Evolutionary conservation across 2,888 invertebrate genomes (phyloP).

Genomic region (Melieria picta): DNA sequence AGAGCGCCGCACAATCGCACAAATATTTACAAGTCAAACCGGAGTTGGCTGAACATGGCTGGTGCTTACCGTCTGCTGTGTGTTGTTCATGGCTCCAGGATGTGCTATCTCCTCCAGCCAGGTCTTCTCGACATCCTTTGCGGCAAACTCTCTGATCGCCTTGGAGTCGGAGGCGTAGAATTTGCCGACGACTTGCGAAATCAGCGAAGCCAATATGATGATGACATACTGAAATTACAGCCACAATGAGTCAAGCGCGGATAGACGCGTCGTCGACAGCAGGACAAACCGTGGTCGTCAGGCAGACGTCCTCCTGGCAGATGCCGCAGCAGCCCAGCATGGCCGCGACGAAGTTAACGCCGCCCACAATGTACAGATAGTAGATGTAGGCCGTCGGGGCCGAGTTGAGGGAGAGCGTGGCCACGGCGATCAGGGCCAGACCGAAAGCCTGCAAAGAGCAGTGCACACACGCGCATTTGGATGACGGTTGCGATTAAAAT

Average conservation of each 20-base stretch:
- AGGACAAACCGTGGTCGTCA: constrained; percentile 56
- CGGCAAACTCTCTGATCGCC: constrained; percentile 68
- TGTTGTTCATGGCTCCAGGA: constrained; percentile 54
- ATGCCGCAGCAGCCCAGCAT: constrained; percentile 57
- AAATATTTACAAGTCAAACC: no score
- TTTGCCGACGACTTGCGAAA: constrained; percentile 76
- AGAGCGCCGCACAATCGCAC: no score
- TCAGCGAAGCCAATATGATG: constrained; percentile 75
- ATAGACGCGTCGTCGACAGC: constrained; percentile 53
- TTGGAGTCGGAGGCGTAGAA: constrained; percentile 72
- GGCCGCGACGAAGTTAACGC: constrained; percentile 50
- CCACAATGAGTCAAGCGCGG: constrained; percentile 1
- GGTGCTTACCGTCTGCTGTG: constrained; percentile 52
- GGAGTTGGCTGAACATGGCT: no score
- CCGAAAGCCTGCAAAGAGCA: constrained; percentile 49
- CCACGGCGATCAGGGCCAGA: constrained; percentile 49
- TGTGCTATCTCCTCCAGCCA: constrained; percentile 58
- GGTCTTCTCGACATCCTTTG: constrained; percentile 67
- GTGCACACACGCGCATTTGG: neutral
- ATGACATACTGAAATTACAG: constrained; percentile 73
- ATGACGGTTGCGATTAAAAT: neutral
- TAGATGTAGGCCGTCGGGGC: constrained; percentile 49
- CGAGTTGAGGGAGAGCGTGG: constrained; percentile 44
- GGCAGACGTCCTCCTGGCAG: constrained; percentile 52
- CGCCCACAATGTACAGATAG: constrained; percentile 51